phyloP scores from a whole-genome alignment of 2,797 vertebrate genomes.

The Loris lydekkerianus region DNA sequence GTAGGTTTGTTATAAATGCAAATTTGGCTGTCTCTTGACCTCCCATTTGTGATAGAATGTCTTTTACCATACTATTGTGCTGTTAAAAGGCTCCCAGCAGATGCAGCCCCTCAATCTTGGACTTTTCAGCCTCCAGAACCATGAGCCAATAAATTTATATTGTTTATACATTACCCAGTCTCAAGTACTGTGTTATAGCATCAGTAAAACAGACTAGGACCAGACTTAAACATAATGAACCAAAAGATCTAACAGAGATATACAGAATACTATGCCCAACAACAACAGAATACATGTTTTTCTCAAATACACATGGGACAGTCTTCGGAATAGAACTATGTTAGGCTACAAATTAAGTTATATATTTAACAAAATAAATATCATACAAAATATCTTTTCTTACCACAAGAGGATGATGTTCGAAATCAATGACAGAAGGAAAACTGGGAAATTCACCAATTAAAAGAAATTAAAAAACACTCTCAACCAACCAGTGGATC shows the following conservation, averaged over 20 bases:
- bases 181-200: not conserved
- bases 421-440: not conserved
- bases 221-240: not conserved
- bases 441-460: not conserved
- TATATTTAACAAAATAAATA: not conserved
- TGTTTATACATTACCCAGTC: not conserved
- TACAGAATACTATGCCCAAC: not conserved
- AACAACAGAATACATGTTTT: not conserved
- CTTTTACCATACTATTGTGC: not conserved
- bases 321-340: not conserved
- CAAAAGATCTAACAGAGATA: not conserved
- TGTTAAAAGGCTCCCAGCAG: not conserved
- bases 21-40: not conserved
- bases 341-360: not conserved
- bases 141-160: not conserved
- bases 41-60: not conserved
- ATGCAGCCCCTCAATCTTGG: not conserved
- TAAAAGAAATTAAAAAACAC: not conserved
- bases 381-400: not conserved
- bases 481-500: not conserved
- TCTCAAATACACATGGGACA: not conserved
- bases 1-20: not conserved
- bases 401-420: not conserved
- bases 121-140: not conserved
- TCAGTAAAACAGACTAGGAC: not conserved